Percentiles rank a stretch among this genome's conserved stretches.
phyloP scores from a whole-genome alignment of 1,140 invertebrate species.

The Brachionus rotundiformis region DNA sequence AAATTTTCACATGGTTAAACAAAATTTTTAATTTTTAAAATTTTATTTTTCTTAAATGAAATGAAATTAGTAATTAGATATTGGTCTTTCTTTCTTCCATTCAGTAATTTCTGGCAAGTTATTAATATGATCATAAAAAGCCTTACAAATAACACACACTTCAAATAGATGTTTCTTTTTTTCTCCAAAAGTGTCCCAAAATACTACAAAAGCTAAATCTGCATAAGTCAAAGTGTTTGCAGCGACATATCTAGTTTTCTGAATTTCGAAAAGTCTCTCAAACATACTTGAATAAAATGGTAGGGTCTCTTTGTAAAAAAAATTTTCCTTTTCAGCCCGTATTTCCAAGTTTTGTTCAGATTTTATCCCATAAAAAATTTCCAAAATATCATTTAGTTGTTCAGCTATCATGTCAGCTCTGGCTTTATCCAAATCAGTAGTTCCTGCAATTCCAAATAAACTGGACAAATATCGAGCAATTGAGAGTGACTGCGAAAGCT shows the following conservation, averaged over 20 bases:
- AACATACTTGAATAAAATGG: constrained; percentile 17
- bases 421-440: background rate
- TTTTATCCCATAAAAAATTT: background rate
- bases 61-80: background rate
- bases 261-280: constrained; percentile 13
- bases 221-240: background rate
- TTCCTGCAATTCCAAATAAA: background rate
- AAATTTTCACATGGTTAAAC: background rate
- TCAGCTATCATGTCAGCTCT: constrained; percentile 18
- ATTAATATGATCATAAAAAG: background rate
- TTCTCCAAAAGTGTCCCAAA: constrained; percentile 28
- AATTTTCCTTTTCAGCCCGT: background rate
- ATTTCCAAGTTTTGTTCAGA: background rate
- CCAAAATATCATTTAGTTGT: background rate
- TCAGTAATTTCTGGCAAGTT: constrained; percentile 24
- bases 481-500: background rate
- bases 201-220: constrained; percentile 19
- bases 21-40: background rate
- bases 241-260: background rate
- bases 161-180: background rate
- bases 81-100: constrained; percentile 24
- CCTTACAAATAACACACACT: background rate
- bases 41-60: background rate
- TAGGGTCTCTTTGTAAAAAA: constrained; percentile 24
- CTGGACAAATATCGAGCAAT: constrained; percentile 11